These are phyloP conservation scores for Thunnus albacares DNA, from an alignment of 2,797 vertebrate genomes.

Conservation along the genomic window DNA sequence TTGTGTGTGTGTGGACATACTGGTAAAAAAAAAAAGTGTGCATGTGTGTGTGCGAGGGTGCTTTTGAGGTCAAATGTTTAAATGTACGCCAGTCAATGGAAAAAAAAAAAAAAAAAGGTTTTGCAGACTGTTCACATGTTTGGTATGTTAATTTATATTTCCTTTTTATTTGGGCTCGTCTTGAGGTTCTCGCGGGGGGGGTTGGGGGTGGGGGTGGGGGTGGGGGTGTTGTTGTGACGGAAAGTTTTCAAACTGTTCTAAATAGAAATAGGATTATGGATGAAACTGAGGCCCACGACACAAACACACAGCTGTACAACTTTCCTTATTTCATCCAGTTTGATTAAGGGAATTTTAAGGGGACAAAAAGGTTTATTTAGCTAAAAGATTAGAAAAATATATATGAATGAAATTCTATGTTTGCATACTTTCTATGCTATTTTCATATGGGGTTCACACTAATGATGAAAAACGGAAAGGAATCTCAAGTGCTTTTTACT, in stretches of 20 bases:
- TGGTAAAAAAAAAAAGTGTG: conserved; percentile 19
- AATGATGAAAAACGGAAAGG: conserved; percentile 79
- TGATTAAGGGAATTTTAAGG: conserved; percentile 79
- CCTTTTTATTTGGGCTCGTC: conserved; percentile 67
- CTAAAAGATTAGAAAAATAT: conserved; percentile 79
- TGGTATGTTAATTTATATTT: conserved; percentile 80
- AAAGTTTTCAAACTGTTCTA: conserved; percentile 62
- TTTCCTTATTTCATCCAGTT: conserved; percentile 70
- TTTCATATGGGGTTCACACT: conserved; percentile 89
- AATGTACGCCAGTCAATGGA: conserved; percentile 65
- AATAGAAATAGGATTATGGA: conserved; percentile 38
- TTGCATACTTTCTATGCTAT: conserved; percentile 89
- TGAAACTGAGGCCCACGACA: conserved; percentile 63
- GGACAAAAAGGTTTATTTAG: conserved; percentile 80
- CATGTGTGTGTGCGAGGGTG: conserved; percentile 35
- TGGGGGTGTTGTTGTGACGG: conserved; percentile 37
- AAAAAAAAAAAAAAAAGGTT: conserved; percentile 19
- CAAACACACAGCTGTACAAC: conserved; percentile 64
- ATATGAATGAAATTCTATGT: conserved; percentile 82
- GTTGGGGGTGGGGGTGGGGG: neutral
- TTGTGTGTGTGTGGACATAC: neutral
- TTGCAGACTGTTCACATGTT: conserved; percentile 78
- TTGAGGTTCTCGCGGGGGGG: conserved; percentile 44
- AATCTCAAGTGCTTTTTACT: conserved; percentile 89
- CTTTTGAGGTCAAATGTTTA: conserved; percentile 62